Evolutionary conservation across 2,113 vertebrate species (phyloP), one percentile per base, ranked within the genome.

Genomic region (Hyperopisus bebe): DNA sequence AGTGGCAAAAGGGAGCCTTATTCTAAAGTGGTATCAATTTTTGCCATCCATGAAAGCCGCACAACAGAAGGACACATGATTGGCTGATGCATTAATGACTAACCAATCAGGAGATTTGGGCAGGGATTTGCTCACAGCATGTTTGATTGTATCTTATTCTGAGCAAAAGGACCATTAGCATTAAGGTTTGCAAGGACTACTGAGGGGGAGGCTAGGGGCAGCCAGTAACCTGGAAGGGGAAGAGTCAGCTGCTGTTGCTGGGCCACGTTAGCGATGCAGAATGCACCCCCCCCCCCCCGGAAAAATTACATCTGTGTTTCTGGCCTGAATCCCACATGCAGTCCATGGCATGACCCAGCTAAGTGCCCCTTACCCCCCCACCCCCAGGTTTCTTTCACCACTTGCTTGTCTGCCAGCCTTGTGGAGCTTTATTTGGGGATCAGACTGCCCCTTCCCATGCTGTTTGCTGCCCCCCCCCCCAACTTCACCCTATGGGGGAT

Each of bases 341-440:
- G 70, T 44, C 17, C 15, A 62, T 88, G 87, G 87, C 87, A 70
- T 44, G 35, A 51, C 86, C 21, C 82, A 15, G 21, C 58, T 21
- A 44, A 74, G 6, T 74, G 84, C 47, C 85, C 89, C n/a, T 85
- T 88, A 7, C 9, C 51, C 3, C 46, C 19, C 74, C 48, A 42
- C 27, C 53, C 39, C 77, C 70, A 53, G 19, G 39, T 90, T 70
- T 90, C 83, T 86, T 27, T 35, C 27, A 11, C 3, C 51, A 53
- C 51, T 13, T 88, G 86, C 48, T 86, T 44, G 13, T 84, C 24
- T 80, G 27, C 83, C 62, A 44, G 31, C 44, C 19, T 90, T 80
- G 42, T 89, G 89, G 92, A 66, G 47, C 90, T 91, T 93, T 91
- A 89, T 44, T 7, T 1, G 51, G 46, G 62, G 92, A 92, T 94